Percentiles rank a stretch among this genome's conserved stretches.
phyloP scores from a whole-genome alignment of 1,140 invertebrate genomes.

The Camponotus vicinus region DNA sequence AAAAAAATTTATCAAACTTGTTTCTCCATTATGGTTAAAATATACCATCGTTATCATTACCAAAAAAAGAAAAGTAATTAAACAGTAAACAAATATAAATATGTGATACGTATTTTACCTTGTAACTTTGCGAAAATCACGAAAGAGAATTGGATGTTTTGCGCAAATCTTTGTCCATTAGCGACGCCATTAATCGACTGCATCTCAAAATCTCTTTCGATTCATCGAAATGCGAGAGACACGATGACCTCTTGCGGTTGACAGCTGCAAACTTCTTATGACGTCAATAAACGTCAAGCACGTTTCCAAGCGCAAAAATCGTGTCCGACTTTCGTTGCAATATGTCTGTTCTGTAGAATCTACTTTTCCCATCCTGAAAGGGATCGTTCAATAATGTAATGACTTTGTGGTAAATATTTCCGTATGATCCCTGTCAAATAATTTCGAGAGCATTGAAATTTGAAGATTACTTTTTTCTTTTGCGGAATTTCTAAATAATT shows the following conservation, averaged over 20 bases:
- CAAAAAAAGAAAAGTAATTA: no score
- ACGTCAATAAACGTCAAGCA: conserved; percentile 27
- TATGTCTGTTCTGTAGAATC: conserved; percentile 41
- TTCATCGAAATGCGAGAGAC: neutral
- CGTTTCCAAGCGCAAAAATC: conserved; percentile 9
- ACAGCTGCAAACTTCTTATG: conserved; percentile 2
- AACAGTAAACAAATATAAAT: no score
- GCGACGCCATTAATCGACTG: no score
- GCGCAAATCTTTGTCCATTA: no score
- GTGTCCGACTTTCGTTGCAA: conserved; percentile 41
- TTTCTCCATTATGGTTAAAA: no score
- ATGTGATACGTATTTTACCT: no score
- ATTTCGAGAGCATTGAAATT: neutral
- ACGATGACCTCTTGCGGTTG: neutral
- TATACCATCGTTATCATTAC: no score
- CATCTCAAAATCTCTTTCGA: neutral
- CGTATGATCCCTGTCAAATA: neutral
- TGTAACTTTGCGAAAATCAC: no score
- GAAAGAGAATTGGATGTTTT: no score
- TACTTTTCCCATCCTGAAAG: neutral
- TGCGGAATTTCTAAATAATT: neutral
- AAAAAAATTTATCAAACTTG: no score
- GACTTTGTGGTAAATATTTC: conserved; percentile 6
- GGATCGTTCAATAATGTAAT: neutral
- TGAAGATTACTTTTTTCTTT: neutral